A percentile compares a stretch with the other conserved stretches of the same genome.
These are phyloP conservation scores for Andricus grossulariae DNA, from an alignment of 1,140 invertebrate genomes.

Conservation along the genomic window DNA sequence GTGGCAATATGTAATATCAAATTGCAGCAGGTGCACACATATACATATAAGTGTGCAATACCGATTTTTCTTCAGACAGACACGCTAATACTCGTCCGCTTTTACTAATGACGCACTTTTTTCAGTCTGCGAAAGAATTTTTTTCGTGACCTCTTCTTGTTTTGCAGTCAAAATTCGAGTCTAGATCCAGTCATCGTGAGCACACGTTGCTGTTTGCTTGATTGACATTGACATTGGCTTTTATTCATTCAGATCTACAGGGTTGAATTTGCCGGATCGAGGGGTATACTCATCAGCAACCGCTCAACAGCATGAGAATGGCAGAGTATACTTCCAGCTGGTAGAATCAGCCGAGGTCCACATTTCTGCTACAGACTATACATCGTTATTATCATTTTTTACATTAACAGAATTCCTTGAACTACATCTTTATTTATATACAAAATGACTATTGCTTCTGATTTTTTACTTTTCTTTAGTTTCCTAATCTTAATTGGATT, in stretches of 20 bases:
- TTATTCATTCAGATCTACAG: conserved; percentile 69
- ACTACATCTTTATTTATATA: conserved; percentile 20
- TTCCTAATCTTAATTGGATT: not conserved
- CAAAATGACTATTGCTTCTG: conserved; percentile 3
- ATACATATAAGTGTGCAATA: not conserved
- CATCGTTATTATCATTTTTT: conserved; percentile 26
- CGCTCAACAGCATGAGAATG: conserved; percentile 76
- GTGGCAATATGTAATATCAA: not conserved
- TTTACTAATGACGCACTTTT: conserved; percentile 52
- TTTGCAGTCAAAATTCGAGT: conserved; percentile 61
- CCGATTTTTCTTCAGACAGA: conserved; percentile 1
- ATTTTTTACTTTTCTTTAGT: conserved; percentile 26
- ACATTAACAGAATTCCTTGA: conserved; percentile 1
- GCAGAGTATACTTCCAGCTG: conserved; percentile 76
- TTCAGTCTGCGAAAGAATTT: conserved; percentile 63
- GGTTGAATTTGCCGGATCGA: conserved; percentile 71
- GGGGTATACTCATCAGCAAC: conserved; percentile 75
- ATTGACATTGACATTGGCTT: conserved; percentile 55
- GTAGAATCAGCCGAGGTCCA: conserved; percentile 70
- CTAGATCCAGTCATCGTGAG: conserved; percentile 42
- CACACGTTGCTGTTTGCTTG: conserved; percentile 44
- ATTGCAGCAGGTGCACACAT: conserved; percentile 12
- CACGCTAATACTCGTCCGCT: conserved; percentile 52
- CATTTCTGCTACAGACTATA: conserved; percentile 27
- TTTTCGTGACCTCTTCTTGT: conserved; percentile 44